Conservation (phyloP, 2,888 invertebrate species). For the Tortricodes alternella region DNA sequence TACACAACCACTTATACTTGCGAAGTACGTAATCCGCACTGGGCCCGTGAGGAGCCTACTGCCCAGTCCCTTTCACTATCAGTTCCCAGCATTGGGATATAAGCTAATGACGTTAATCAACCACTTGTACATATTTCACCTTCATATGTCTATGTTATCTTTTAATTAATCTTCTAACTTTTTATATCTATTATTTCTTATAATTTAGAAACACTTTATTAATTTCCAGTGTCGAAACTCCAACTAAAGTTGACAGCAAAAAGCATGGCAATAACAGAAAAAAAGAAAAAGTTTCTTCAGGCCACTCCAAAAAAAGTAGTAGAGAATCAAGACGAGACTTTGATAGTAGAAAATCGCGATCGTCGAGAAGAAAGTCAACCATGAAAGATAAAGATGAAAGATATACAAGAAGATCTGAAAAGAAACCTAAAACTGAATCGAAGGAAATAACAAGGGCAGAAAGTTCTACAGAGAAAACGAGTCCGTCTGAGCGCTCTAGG, state of each 20-base stretch:
- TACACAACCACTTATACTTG: constrained; percentile 29
- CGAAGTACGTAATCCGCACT: no score
- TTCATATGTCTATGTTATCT: no score
- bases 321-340: constrained; percentile 63
- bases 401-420: constrained; percentile 57
- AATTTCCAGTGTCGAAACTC: constrained; percentile 35
- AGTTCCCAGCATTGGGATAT: no score
- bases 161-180: no score
- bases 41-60: no score
- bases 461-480: constrained; percentile 54
- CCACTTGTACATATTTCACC: no score
- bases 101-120: no score
- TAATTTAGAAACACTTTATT: neutral
- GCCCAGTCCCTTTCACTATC: no score
- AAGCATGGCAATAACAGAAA: constrained; percentile 48
- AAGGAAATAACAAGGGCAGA: constrained; percentile 52
- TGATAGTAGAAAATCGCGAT: constrained; percentile 58
- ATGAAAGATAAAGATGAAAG: constrained; percentile 57
- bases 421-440: constrained; percentile 53
- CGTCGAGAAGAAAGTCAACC: constrained; percentile 60
- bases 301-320: constrained; percentile 55
- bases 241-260: constrained; percentile 45
- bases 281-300: constrained; percentile 49
- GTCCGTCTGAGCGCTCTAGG: constrained; percentile 53
- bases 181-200: neutral